Percentiles rank a stretch among this genome's conserved stretches.
Conservation (phyloP, 1,140 invertebrate genomes). For the Lordiphosa stackelbergi region DNA sequence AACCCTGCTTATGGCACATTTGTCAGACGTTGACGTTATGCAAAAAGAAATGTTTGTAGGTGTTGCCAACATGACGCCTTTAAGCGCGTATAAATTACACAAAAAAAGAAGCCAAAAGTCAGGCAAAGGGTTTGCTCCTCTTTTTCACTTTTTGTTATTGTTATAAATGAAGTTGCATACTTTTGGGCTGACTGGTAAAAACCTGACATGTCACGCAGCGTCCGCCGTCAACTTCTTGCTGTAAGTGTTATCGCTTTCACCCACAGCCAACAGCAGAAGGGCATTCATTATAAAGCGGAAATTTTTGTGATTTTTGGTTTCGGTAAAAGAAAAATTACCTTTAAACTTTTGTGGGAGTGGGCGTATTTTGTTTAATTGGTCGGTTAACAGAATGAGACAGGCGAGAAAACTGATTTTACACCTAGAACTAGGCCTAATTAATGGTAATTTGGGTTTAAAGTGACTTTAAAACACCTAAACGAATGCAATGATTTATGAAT, state of each 20-base stretch:
- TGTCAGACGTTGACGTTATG: slow-evolving; percentile 71
- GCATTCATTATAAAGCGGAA: slow-evolving; percentile 69
- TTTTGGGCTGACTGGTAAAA: slow-evolving; percentile 29
- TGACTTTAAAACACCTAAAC: too few relatives aligned
- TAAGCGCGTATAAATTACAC: slow-evolving; percentile 73
- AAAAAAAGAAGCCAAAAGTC: slow-evolving; percentile 69
- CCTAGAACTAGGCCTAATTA: too few relatives aligned
- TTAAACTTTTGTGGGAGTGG: slow-evolving; percentile 2
- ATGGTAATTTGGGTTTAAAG: too few relatives aligned
- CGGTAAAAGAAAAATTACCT: slow-evolving; percentile 30
- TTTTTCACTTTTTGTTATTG: slow-evolving; percentile 31
- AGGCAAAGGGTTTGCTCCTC: slow-evolving; percentile 40
- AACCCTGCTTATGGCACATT: slow-evolving; percentile 69
- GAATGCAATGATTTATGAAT: too few relatives aligned
- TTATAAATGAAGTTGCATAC: slow-evolving; percentile 72
- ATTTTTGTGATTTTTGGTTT: slow-evolving; percentile 72
- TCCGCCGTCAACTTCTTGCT: slow-evolving; percentile 29
- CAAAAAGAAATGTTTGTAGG: slow-evolving; percentile 68
- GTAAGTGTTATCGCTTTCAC: slow-evolving; percentile 53
- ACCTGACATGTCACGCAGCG: slow-evolving; percentile 63
- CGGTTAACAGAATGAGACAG: too few relatives aligned
- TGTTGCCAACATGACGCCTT: slow-evolving; percentile 74
- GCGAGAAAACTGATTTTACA: too few relatives aligned
- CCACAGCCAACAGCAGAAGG: slow-evolving; percentile 26
- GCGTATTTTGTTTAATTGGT: not conserved